These are phyloP conservation scores for Ecliptopera silaceata DNA, from an alignment of 2,888 invertebrate genomes.

Conservation along the genomic window DNA sequence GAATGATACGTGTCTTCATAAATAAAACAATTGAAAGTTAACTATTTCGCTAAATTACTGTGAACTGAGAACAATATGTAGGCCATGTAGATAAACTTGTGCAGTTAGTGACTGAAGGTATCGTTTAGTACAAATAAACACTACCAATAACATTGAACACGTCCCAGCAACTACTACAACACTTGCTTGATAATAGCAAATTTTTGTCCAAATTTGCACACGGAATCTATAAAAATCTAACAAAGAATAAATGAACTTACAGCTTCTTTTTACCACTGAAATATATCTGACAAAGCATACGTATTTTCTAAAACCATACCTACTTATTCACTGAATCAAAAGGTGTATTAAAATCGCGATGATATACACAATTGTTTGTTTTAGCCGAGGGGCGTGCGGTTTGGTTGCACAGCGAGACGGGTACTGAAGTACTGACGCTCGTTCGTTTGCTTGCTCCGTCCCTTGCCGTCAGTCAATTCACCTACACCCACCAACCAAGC, in stretches of 20 bases:
- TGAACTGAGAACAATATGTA: slow-evolving; percentile 28
- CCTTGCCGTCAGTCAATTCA: slow-evolving; percentile 24
- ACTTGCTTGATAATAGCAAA: slow-evolving; percentile 29
- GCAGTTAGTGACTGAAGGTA: slow-evolving; percentile 26
- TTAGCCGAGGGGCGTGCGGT: slow-evolving; percentile 42
- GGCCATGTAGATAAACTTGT: slow-evolving; percentile 40
- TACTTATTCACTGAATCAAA: slow-evolving; percentile 24
- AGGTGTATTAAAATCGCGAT: slow-evolving; percentile 48
- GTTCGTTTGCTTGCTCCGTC: neutral
- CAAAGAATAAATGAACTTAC: slow-evolving; percentile 10
- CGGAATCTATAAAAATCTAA: slow-evolving; percentile 13
- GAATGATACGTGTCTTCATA: neutral
- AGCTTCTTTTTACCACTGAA: slow-evolving; percentile 26
- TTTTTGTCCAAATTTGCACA: slow-evolving; percentile 11
- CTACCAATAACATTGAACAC: slow-evolving; percentile 13
- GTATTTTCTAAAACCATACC: slow-evolving; percentile 13
- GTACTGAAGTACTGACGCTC: slow-evolving; percentile 58
- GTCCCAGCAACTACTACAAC: slow-evolving; percentile 34
- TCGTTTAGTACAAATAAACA: slow-evolving; percentile 44
- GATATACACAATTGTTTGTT: slow-evolving; percentile 47
- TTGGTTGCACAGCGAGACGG: slow-evolving; percentile 52
- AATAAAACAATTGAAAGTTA: slow-evolving; percentile 2
- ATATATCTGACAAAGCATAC: slow-evolving; percentile 2
- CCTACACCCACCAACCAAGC: slow-evolving; percentile 41
- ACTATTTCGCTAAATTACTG: slow-evolving; percentile 1